These are phyloP conservation scores for Mya arenaria DNA, from an alignment of 1,140 invertebrate genomes.

Conservation along the genomic window DNA sequence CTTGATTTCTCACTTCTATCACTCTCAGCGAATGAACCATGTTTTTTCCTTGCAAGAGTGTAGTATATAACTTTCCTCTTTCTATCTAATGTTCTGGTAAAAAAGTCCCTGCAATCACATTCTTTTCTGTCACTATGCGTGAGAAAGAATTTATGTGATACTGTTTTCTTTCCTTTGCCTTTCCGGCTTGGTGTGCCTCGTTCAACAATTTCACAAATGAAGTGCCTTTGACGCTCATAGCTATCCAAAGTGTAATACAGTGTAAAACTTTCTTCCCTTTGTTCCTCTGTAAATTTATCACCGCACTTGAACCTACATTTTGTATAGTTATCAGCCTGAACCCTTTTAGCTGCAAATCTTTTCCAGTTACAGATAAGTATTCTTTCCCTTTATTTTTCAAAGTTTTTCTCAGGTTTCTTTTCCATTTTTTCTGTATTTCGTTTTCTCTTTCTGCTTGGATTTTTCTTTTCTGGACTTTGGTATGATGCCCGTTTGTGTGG, in stretches of 20 bases:
- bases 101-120: constrained; percentile 14
- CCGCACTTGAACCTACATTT: constrained; percentile 31
- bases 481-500: constrained; percentile 21
- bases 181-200: constrained; percentile 25
- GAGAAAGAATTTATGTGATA: constrained; percentile 30
- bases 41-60: constrained; percentile 30
- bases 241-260: constrained; percentile 14
- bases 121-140: constrained; percentile 22
- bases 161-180: constrained; percentile 26
- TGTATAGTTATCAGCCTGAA: constrained; percentile 10
- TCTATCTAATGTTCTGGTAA: constrained; percentile 31
- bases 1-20: constrained; percentile 8
- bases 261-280: constrained; percentile 28
- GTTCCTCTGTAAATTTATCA: constrained; percentile 35
- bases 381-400: not conserved
- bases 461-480: constrained; percentile 12
- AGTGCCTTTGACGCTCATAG: constrained; percentile 27
- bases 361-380: not conserved
- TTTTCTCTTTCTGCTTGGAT: constrained; percentile 17
- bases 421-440: not conserved
- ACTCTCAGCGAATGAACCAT: constrained; percentile 14
- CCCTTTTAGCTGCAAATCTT: constrained; percentile 16
- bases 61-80: constrained; percentile 30
- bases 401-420: not conserved
- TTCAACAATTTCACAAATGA: constrained; percentile 34